A percentile compares a stretch with the other conserved stretches of the same genome.
phyloP scores from a whole-genome alignment of 2,797 vertebrate species.

The Poecile montanus region DNA sequence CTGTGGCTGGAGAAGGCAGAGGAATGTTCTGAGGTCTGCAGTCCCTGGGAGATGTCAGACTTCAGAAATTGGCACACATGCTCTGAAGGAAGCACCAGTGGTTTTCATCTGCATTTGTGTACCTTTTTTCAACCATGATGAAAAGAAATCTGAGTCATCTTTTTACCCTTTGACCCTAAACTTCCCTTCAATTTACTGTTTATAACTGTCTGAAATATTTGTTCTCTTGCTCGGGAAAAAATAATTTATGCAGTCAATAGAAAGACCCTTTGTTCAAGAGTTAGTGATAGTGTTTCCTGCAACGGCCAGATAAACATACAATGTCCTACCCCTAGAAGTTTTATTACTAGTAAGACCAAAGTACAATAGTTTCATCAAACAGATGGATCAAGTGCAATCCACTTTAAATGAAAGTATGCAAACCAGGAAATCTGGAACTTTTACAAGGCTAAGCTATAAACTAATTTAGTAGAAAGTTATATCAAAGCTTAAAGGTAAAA shows the following conservation, averaged over 20 bases:
- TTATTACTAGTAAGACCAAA: not conserved
- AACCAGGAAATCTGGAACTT: not conserved
- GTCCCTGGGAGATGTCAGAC: not conserved
- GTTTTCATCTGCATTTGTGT: not conserved
- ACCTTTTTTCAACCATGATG: not conserved
- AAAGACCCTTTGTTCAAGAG: not conserved
- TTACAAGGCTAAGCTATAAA: not conserved
- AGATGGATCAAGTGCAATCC: not conserved
- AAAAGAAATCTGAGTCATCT: not conserved
- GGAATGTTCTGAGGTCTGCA: not conserved
- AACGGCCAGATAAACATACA: not conserved
- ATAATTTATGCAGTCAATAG: not conserved
- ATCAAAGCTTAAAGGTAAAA: not conserved
- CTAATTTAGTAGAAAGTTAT: not conserved
- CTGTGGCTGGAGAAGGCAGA: not conserved
- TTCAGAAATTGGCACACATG: not conserved
- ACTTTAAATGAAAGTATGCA: not conserved
- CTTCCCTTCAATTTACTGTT: not conserved
- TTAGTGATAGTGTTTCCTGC: not conserved
- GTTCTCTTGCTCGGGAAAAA: not conserved
- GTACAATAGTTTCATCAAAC: not conserved
- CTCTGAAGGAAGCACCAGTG: not conserved
- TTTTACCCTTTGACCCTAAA: not conserved
- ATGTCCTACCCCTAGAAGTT: not conserved
- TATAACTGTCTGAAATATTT: not conserved